Conservation (phyloP, 2,113 vertebrate genomes). For the Odontophorus gujanensis region DNA sequence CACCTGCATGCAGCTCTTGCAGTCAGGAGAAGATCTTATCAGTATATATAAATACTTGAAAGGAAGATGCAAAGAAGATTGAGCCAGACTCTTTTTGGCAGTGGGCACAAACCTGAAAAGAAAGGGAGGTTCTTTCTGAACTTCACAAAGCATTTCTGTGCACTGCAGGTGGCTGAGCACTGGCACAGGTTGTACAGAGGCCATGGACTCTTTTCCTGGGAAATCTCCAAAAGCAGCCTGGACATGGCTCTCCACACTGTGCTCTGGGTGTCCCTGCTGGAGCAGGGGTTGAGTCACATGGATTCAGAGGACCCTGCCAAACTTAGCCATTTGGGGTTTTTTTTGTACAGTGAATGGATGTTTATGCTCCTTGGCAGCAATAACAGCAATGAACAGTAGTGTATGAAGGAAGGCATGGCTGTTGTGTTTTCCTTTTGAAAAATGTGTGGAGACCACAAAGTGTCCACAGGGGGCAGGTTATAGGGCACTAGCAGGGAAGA, state of each 20-base stretch:
- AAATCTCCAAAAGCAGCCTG: not conserved
- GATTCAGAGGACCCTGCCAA: not conserved
- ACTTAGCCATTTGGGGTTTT: not conserved
- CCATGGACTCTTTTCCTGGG: not conserved
- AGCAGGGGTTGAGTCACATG: not conserved
- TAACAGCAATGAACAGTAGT: not conserved
- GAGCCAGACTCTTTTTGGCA: not conserved
- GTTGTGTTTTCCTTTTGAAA: not conserved
- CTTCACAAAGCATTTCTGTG: not conserved
- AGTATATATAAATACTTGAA: not conserved
- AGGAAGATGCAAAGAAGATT: not conserved
- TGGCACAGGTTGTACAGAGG: not conserved
- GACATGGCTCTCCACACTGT: not conserved
- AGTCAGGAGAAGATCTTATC: not conserved
- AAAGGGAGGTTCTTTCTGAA: not conserved
- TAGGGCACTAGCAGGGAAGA: accelerated
- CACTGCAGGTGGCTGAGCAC: not conserved
- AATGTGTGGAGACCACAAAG: accelerated
- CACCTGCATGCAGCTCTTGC: not conserved
- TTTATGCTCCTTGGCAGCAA: not conserved
- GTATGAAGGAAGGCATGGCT: not conserved
- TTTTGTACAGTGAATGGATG: not conserved
- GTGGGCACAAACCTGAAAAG: not conserved
- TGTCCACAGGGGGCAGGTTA: not conserved
- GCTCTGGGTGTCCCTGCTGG: not conserved